Percentiles rank a stretch among this genome's conserved stretches.
phyloP scores from a whole-genome alignment of 1,140 invertebrate species.

The Thaumetopoea pityocampa region DNA sequence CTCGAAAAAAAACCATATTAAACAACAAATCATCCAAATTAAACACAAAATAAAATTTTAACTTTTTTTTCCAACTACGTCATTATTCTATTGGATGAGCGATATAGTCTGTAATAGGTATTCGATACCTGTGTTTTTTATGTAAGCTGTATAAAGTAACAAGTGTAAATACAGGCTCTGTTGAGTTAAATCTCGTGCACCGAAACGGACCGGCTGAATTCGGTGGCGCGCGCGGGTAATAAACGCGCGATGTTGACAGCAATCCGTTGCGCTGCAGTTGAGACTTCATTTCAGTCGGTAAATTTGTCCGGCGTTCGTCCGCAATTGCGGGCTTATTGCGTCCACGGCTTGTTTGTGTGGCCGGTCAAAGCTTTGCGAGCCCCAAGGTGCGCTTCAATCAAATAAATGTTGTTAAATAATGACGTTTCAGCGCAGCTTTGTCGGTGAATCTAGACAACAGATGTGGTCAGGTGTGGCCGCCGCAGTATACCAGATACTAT shows the following conservation, averaged over 20 bases:
- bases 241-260: slow-evolving; percentile 63
- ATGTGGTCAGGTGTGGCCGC: slow-evolving; percentile 1
- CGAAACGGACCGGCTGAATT: slow-evolving; percentile 52
- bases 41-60: too few species aligned
- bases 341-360: slow-evolving; percentile 53
- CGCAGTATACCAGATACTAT: too few species aligned
- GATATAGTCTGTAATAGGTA: too few species aligned
- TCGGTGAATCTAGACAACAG: slow-evolving; percentile 12
- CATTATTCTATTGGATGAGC: too few species aligned
- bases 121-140: too few species aligned
- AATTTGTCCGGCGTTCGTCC: slow-evolving; percentile 63
- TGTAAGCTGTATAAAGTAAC: too few species aligned
- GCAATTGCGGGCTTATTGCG: slow-evolving; percentile 66
- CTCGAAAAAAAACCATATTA: too few species aligned
- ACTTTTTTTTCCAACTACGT: too few species aligned
- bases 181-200: slow-evolving; percentile 23
- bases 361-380: slow-evolving; percentile 58
- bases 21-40: too few species aligned
- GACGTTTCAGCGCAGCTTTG: slow-evolving; percentile 16
- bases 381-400: slow-evolving; percentile 42
- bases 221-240: slow-evolving; percentile 57
- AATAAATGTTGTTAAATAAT: slow-evolving; percentile 42
- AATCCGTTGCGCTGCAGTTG: slow-evolving; percentile 36
- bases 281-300: slow-evolving; percentile 67
- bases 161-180: slow-evolving; percentile 9